Conservation (phyloP, 2,888 invertebrate species). For the Laspeyria flexula region DNA sequence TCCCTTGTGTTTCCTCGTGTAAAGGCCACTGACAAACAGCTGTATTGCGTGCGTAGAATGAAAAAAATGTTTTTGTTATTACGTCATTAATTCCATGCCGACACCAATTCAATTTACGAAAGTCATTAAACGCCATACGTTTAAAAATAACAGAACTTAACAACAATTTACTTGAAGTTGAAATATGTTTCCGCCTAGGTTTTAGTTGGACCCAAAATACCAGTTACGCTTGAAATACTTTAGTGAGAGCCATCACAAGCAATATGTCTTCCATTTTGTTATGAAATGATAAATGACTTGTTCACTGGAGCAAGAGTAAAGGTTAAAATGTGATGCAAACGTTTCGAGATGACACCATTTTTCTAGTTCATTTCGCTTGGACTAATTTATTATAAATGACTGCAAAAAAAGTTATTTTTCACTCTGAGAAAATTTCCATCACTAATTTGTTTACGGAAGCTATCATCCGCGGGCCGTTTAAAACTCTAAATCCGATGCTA, state of each 20-base stretch:
- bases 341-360: constrained; percentile 48
- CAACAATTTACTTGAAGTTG: too few species aligned
- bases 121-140: background rate
- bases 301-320: constrained; percentile 24
- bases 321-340: constrained; percentile 50
- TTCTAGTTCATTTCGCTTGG: constrained; percentile 52
- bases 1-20: constrained; percentile 54
- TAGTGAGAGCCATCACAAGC: constrained; percentile 39
- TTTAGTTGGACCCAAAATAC: constrained; percentile 30
- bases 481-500: constrained; percentile 1
- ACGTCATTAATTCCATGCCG: constrained; percentile 23
- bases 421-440: constrained; percentile 26
- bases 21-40: constrained; percentile 58
- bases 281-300: constrained; percentile 57
- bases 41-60: constrained; percentile 59
- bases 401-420: constrained; percentile 33
- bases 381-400: constrained; percentile 46
- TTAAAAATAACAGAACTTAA: constrained; percentile 35
- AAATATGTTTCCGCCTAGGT: constrained; percentile 39
- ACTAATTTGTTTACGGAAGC: constrained; percentile 29
- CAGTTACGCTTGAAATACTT: constrained; percentile 42
- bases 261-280: constrained; percentile 53
- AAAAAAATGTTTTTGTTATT: constrained; percentile 48
- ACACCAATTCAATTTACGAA: constrained; percentile 5
- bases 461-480: constrained; percentile 13